phyloP scores from a whole-genome alignment of 2,113 vertebrate species.

The Cephalopterus ornatus region DNA sequence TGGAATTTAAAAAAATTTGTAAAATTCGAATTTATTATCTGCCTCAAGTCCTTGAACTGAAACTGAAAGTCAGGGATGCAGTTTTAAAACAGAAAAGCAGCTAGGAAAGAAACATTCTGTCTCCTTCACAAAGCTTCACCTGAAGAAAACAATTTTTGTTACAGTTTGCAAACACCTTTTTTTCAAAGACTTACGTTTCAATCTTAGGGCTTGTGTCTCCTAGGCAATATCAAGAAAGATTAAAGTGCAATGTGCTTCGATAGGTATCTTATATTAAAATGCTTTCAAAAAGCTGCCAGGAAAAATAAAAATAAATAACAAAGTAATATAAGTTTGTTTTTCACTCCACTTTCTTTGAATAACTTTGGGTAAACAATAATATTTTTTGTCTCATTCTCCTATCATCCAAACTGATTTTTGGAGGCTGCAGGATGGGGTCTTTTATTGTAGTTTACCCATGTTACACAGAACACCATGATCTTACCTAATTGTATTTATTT shows the following conservation, averaged over 20 bases:
- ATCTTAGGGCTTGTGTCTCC: background rate
- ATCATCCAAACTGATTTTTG: background rate
- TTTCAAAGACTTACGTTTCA: constrained; percentile 5
- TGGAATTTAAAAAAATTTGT: background rate
- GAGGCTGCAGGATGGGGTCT: background rate
- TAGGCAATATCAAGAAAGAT: constrained; percentile 9
- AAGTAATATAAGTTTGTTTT: background rate
- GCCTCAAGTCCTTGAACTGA: background rate
- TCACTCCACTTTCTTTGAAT: background rate
- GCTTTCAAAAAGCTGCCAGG: background rate
- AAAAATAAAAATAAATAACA: constrained; percentile 11
- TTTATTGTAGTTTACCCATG: background rate
- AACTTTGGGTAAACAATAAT: background rate
- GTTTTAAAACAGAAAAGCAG: background rate
- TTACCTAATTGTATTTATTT: background rate
- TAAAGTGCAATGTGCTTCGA: background rate
- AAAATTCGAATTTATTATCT: background rate
- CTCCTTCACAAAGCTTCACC: background rate
- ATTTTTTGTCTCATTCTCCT: background rate
- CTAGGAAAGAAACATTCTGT: background rate
- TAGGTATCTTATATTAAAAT: constrained; percentile 18
- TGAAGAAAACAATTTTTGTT: background rate
- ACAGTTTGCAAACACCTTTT: background rate
- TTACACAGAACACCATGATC: background rate
- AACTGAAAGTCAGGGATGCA: background rate